Conservation (phyloP, 2,888 invertebrate genomes). For the Odontocerum albicorne region DNA sequence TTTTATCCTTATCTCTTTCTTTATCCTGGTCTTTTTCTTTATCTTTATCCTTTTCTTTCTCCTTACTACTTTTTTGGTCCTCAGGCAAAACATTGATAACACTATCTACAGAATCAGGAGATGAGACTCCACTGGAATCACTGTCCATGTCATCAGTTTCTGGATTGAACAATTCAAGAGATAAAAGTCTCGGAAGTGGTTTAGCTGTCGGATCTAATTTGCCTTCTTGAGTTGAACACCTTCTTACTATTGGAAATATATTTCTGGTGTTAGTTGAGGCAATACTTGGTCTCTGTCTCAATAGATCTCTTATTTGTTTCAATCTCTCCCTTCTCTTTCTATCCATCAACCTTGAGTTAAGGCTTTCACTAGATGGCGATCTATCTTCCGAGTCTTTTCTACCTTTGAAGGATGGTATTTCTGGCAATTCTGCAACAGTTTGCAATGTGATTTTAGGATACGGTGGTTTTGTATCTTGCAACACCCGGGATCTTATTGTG, state of each 20-base stretch:
- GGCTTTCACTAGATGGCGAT: slow-evolving; percentile 46
- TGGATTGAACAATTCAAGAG: slow-evolving; percentile 85
- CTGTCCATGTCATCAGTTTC: slow-evolving; percentile 90
- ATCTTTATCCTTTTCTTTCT: slow-evolving; percentile 50
- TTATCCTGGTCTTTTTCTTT: too few species aligned
- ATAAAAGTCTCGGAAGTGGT: slow-evolving; percentile 73
- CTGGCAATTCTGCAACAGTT: slow-evolving; percentile 62
- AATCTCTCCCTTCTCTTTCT: slow-evolving; percentile 64
- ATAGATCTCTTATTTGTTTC: slow-evolving; percentile 69
- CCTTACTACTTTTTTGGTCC: slow-evolving; percentile 52
- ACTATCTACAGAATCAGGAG: slow-evolving; percentile 84
- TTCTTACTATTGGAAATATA: slow-evolving; percentile 71
- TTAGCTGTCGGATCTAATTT: slow-evolving; percentile 65
- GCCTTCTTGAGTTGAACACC: slow-evolving; percentile 58
- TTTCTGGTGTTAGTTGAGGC: slow-evolving; percentile 56
- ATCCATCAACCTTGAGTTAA: slow-evolving; percentile 54
- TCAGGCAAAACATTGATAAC: slow-evolving; percentile 78
- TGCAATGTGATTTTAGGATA: slow-evolving; percentile 63
- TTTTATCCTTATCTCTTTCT: too few species aligned
- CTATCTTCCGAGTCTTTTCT: slow-evolving; percentile 44
- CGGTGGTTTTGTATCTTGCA: slow-evolving; percentile 56
- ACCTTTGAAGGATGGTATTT: slow-evolving; percentile 60
- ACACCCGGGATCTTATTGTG: slow-evolving; percentile 47
- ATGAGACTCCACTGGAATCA: slow-evolving; percentile 85
- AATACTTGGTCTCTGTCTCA: slow-evolving; percentile 69